A percentile compares a stretch with the other conserved stretches of the same genome.
phyloP scores from a whole-genome alignment of 2,888 invertebrate species.

The Pocota personata region DNA sequence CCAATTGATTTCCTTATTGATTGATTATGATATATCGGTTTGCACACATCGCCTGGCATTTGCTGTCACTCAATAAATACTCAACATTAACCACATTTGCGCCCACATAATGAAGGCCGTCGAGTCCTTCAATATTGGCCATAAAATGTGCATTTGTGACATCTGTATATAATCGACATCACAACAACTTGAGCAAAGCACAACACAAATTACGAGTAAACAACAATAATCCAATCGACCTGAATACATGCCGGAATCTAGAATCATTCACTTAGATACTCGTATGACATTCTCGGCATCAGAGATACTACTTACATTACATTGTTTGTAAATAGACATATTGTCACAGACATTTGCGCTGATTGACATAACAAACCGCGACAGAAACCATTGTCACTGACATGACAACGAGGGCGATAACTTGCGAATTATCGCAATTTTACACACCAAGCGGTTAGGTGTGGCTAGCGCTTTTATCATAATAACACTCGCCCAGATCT shows the following conservation, averaged over 20 bases:
- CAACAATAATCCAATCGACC: slow-evolving; percentile 29
- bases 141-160: slow-evolving; percentile 7
- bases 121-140: not conserved
- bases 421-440: slow-evolving; percentile 63
- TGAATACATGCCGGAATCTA: slow-evolving; percentile 46
- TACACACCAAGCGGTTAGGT: slow-evolving; percentile 43
- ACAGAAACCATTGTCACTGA: slow-evolving; percentile 64
- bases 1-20: not conserved
- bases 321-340: slow-evolving; percentile 39
- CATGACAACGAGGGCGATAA: slow-evolving; percentile 70
- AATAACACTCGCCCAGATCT: slow-evolving; percentile 17
- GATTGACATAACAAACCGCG: slow-evolving; percentile 67
- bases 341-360: slow-evolving; percentile 55
- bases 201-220: not conserved
- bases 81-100: not conserved
- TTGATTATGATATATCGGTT: not conserved
- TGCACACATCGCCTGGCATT: not conserved
- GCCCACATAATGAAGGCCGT: not conserved
- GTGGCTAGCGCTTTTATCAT: slow-evolving; percentile 63
- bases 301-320: not conserved
- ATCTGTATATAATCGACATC: not conserved
- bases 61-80: not conserved
- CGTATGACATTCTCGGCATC: slow-evolving; percentile 27
- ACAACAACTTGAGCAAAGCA: not conserved
- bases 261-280: slow-evolving; percentile 30